Conservation (phyloP, 2,113 vertebrate species). For the Cercopithecus mona region DNA sequence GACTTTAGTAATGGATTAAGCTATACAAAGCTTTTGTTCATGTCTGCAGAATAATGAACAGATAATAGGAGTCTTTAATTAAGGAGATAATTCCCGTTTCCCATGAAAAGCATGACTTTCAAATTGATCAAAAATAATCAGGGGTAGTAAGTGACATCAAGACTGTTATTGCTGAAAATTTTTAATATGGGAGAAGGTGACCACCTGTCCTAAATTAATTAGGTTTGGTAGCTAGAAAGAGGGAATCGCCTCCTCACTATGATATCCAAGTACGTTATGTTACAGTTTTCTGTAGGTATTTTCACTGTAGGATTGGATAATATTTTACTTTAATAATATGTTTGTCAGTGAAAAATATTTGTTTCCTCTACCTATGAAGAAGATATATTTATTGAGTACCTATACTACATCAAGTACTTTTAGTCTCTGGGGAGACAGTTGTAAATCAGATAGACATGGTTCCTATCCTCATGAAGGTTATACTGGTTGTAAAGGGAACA, state of each 20-base stretch:
- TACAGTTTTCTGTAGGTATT: background rate
- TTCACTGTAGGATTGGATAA: background rate
- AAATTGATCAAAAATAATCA: background rate
- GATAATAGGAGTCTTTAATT: background rate
- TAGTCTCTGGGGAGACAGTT: background rate
- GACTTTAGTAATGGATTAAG: background rate
- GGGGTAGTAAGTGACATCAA: background rate
- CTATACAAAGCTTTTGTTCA: background rate
- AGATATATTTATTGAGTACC: background rate
- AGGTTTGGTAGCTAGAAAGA: background rate
- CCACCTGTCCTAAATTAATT: background rate
- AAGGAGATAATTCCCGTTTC: background rate
- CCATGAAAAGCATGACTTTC: background rate
- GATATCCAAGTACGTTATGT: background rate
- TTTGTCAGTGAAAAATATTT: background rate
- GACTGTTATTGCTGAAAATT: background rate
- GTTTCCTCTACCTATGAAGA: background rate
- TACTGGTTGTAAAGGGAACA: background rate
- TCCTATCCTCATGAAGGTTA: background rate
- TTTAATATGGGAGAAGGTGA: background rate
- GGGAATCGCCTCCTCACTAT: background rate
- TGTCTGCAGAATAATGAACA: background rate
- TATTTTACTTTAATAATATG: slow-evolving; percentile 19
- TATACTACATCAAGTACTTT: background rate
- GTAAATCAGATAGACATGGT: background rate